Conservation (phyloP, 1,140 invertebrate genomes). For the Helicoverpa armigera region DNA sequence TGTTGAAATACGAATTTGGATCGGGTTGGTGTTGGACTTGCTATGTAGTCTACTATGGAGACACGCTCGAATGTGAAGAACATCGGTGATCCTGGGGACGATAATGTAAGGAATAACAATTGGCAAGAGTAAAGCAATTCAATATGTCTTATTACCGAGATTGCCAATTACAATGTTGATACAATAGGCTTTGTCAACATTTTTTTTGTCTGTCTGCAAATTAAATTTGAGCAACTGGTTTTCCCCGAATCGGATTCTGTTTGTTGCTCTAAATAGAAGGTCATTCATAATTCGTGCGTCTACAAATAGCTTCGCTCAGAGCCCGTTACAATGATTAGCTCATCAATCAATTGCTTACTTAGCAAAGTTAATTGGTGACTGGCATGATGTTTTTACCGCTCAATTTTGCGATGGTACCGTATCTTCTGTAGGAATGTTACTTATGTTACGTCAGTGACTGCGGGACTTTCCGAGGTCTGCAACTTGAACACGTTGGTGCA, state of each 20-base stretch:
- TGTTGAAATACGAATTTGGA: conserved; percentile 89
- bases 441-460: neutral
- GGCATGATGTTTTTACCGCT: conserved; percentile 4
- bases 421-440: conserved; percentile 10
- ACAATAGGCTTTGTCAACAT: too few species aligned
- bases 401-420: neutral
- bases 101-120: conserved; percentile 37
- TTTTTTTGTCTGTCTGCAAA: neutral
- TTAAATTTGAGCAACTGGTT: neutral
- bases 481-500: too few species aligned
- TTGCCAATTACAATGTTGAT: too few species aligned
- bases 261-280: conserved; percentile 22
- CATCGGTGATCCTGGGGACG: conserved; percentile 86
- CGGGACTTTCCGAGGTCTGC: neutral
- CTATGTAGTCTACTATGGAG: conserved; percentile 88
- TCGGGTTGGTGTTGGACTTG: conserved; percentile 87
- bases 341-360: conserved; percentile 29
- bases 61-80: conserved; percentile 88
- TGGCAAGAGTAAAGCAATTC: neutral
- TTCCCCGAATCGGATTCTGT: conserved; percentile 18
- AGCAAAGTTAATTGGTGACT: conserved; percentile 31
- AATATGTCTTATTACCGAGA: neutral
- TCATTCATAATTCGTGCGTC: conserved; percentile 24
- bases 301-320: conserved; percentile 1
- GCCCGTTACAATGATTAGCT: conserved; percentile 32